Evolutionary conservation across 2,888 invertebrate genomes (phyloP).

Genomic region (Thereva nobilitata): DNA sequence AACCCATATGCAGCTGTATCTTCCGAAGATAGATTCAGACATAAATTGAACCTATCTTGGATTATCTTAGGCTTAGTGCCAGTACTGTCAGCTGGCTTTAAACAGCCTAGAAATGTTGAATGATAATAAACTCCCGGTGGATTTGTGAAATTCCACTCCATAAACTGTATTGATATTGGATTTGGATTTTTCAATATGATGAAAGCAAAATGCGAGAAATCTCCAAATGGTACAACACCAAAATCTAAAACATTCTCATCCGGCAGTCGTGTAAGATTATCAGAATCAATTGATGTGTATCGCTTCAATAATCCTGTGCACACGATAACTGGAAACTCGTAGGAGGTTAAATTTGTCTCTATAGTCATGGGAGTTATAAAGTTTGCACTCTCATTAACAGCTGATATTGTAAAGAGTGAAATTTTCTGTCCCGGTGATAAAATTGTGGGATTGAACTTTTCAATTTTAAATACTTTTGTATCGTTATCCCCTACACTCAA

Average conservation of each 20-base stretch:
- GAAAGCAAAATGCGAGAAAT: constrained; percentile 52
- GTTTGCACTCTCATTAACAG: constrained; percentile 49
- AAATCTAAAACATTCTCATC: constrained; percentile 52
- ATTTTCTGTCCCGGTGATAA: constrained; percentile 40
- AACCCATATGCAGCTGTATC: constrained; percentile 63
- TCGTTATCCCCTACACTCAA: constrained; percentile 68
- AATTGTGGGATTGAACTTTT: constrained; percentile 43
- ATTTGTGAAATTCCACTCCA: constrained; percentile 53
- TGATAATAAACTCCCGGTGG: constrained; percentile 52
- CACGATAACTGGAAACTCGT: constrained; percentile 59
- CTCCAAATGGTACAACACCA: constrained; percentile 54
- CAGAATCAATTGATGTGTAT: constrained; percentile 48
- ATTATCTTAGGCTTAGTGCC: not conserved
- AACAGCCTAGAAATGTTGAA: constrained; percentile 64
- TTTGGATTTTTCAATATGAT: constrained; percentile 54
- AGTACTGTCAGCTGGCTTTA: not conserved
- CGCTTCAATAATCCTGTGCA: constrained; percentile 59
- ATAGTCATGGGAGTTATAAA: constrained; percentile 53
- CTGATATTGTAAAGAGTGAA: constrained; percentile 49
- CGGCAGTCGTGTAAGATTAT: constrained; percentile 44
- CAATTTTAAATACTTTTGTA: constrained; percentile 66
- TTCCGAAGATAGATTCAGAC: constrained; percentile 48
- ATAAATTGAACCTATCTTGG: constrained; percentile 45
- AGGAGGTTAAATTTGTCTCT: constrained; percentile 60
- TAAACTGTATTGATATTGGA: constrained; percentile 52